These are phyloP conservation scores for Phthorimaea operculella DNA, from an alignment of 1,140 invertebrate species.

Conservation along the genomic window DNA sequence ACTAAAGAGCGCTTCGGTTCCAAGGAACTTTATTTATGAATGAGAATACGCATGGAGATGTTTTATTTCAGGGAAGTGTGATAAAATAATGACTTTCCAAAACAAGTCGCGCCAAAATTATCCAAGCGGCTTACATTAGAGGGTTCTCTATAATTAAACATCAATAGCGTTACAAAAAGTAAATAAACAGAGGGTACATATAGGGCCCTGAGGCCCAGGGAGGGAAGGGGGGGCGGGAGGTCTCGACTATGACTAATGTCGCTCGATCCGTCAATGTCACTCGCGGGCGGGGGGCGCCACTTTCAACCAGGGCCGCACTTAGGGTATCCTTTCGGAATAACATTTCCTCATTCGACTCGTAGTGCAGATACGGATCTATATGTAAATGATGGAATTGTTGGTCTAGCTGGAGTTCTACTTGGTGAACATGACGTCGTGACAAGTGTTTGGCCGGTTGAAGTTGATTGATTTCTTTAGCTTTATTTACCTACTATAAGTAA, in stretches of 20 bases:
- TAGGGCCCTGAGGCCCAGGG: constrained; percentile 21
- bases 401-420: neutral
- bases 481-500: too few species aligned
- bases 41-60: too few species aligned
- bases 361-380: constrained; percentile 56
- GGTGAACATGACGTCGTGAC: neutral
- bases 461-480: neutral
- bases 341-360: constrained; percentile 44
- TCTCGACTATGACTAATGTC: constrained; percentile 64
- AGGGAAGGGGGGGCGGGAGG: constrained; percentile 37
- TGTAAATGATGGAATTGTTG: constrained; percentile 40
- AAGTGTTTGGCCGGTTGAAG: neutral
- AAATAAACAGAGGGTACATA: constrained; percentile 61
- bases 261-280: constrained; percentile 61
- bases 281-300: constrained; percentile 51
- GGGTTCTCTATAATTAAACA: constrained; percentile 64
- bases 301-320: constrained; percentile 47
- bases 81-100: constrained; percentile 10
- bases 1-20: too few species aligned
- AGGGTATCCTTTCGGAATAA: constrained; percentile 55
- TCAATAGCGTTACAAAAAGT: constrained; percentile 68
- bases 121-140: constrained; percentile 40
- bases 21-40: too few species aligned
- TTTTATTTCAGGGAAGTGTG: too few species aligned
- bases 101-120: constrained; percentile 51